Percentiles rank a stretch among this genome's conserved stretches.
Conservation (phyloP, 1,140 invertebrate genomes). For the Drosophila grimshawi region DNA sequence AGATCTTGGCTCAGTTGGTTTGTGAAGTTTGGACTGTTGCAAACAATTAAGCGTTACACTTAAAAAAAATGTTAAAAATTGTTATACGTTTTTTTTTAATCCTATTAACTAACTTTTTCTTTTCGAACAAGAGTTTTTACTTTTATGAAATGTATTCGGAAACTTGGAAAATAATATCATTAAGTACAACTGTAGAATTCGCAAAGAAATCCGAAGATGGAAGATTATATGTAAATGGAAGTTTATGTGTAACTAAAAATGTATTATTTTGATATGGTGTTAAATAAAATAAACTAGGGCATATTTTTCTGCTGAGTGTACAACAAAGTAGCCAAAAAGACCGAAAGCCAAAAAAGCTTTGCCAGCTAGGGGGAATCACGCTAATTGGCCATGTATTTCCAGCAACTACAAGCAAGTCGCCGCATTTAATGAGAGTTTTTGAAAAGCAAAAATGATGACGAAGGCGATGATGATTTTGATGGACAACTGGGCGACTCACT, state of each 20-base stretch:
- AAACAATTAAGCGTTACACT: conserved; percentile 56
- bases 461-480: conserved; percentile 48
- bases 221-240: too few relatives aligned
- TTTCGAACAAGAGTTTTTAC: too few relatives aligned
- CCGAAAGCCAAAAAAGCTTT: conserved; percentile 20
- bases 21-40: conserved; percentile 19
- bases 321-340: conserved; percentile 50
- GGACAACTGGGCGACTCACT: conserved; percentile 29
- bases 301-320: conserved; percentile 15
- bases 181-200: too few relatives aligned
- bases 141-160: too few relatives aligned
- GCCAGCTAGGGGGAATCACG: conserved; percentile 60
- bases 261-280: not conserved
- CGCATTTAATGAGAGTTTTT: conserved; percentile 73
- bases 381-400: conserved; percentile 73
- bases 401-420: conserved; percentile 74
- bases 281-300: not conserved
- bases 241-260: not conserved
- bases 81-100: too few relatives aligned
- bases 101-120: too few relatives aligned
- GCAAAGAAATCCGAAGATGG: too few relatives aligned
- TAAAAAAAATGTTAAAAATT: not conserved
- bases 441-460: conserved; percentile 40
- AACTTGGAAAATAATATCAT: too few relatives aligned
- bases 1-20: not conserved